Evolutionary conservation across 1,140 invertebrate genomes (phyloP), one percentile per base, ranked within the genome.

Genomic region (Copidosoma floridanum): DNA sequence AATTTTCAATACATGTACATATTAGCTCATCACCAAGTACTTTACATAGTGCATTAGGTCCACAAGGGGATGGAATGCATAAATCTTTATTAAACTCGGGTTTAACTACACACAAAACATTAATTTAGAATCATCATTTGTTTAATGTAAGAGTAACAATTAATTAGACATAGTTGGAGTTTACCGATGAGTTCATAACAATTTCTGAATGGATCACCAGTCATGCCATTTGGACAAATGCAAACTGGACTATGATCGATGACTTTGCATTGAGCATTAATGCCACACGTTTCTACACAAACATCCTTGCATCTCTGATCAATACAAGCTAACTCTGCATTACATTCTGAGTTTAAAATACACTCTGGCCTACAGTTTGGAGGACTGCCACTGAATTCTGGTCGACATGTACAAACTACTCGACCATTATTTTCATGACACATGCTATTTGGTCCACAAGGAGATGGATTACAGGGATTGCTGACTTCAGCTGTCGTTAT

Each of bases 351-450:
- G 64, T 78, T 85, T 7, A 82, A 69, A 0, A 71, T 41, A 72
- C 89, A 91, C 72, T 90, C 87, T 1, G 88, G 86, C 53, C 83
- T 81, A 72, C 89, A 90, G 20, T 81, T 81, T 53, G 87, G 84
- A 16, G 87, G 86, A 74, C 79, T 86, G 53, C 88, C 89, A 20
- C 83, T 78, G 68, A 87, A 88, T 59, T 82, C 82, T 52, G 83
- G 72, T 61, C 83, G 71, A 67, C 87, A 89, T 4, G 86, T 81
- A 65, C 87, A 89, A 24, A 81, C 81, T 3, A 86, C 85, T 60
- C 85, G 81, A 23, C 79, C 82, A 52, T 84, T 83, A 20, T 77
- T 67, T 71, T 85, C 83, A 65, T 82, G 81, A 68, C 87, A 89
- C 54, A 85, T 71, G 51, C 85, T 87, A 65, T 89, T 88, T 1